Conservation (phyloP, 23 tunicate genomes). For the Clavelina lepadiformis region DNA sequence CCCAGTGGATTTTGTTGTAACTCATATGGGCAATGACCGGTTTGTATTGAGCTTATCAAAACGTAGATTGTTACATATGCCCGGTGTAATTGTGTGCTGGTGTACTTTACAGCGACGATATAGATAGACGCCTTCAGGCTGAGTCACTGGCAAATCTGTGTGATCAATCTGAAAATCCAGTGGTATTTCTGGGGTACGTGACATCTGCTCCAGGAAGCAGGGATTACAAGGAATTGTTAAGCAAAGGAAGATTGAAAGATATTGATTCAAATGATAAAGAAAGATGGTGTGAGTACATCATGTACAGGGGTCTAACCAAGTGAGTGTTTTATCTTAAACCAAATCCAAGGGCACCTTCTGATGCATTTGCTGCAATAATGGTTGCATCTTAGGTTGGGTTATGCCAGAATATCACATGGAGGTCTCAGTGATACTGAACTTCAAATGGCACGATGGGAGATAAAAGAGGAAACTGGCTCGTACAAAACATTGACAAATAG, state of each 20-base stretch:
- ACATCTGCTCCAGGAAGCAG: slow-evolving; percentile 59
- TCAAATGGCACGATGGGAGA: slow-evolving; percentile 59
- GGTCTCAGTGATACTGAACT: slow-evolving; percentile 64
- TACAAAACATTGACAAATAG: neutral
- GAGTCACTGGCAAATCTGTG: slow-evolving; percentile 27
- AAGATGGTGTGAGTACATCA: slow-evolving; percentile 61
- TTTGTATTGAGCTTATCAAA: neutral
- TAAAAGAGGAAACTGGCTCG: neutral
- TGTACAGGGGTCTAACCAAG: slow-evolving; percentile 54
- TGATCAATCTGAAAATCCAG: slow-evolving; percentile 27
- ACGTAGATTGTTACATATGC: neutral
- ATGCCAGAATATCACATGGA: slow-evolving; percentile 66
- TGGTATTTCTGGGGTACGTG: slow-evolving; percentile 65
- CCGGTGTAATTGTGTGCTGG: neutral
- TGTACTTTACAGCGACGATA: slow-evolving; percentile 27
- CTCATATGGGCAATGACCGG: slow-evolving; percentile 82
- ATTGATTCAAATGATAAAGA: slow-evolving; percentile 49
- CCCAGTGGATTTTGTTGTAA: slow-evolving; percentile 55
- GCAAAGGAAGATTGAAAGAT: slow-evolving; percentile 39
- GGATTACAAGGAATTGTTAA: slow-evolving; percentile 36
- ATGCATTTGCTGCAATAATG: neutral
- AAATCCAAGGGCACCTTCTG: neutral
- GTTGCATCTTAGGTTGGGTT: slow-evolving; percentile 9
- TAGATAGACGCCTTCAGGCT: slow-evolving; percentile 57
- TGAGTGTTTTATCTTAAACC: neutral